A percentile compares a stretch with the other conserved stretches of the same genome.
Conservation (phyloP, 2,888 invertebrate genomes). For the Scelioninae gen. 1 region DNA sequence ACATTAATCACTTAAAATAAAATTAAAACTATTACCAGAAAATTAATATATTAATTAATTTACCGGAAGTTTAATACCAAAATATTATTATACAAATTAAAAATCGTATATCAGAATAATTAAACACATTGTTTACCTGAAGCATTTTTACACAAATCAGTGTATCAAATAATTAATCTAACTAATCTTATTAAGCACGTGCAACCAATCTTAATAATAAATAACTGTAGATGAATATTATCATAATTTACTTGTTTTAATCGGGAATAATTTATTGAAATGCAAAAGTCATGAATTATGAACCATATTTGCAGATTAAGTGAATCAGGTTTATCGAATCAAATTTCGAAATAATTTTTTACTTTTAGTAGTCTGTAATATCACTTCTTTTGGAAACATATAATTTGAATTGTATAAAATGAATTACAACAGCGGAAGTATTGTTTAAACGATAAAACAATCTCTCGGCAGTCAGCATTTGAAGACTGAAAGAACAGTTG, state of each 20-base stretch:
- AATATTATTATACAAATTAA: neutral
- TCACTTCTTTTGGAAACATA: neutral
- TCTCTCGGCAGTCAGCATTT: neutral
- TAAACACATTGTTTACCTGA: slow-evolving; percentile 15
- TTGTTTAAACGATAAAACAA: neutral
- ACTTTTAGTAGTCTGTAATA: no score
- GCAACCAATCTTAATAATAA: slow-evolving; percentile 17
- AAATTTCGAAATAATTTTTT: neutral
- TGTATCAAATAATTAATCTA: slow-evolving; percentile 15
- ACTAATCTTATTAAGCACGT: slow-evolving; percentile 26
- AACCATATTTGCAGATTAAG: neutral
- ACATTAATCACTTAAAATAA: no score
- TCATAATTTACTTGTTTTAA: slow-evolving; percentile 28
- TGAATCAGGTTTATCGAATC: neutral
- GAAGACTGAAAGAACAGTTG: slow-evolving; percentile 7
- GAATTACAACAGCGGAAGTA: neutral
- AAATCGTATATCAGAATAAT: neutral
- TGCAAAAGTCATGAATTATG: slow-evolving; percentile 8
- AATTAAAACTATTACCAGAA: no score
- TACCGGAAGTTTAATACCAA: no score
- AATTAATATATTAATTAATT: no score
- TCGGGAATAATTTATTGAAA: slow-evolving; percentile 9
- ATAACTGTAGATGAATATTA: slow-evolving; percentile 26
- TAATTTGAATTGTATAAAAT: neutral
- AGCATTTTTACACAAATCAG: slow-evolving; percentile 7